These are phyloP conservation scores for Raja brachyura DNA, from an alignment of 2,113 vertebrate species.

Conservation along the genomic window DNA sequence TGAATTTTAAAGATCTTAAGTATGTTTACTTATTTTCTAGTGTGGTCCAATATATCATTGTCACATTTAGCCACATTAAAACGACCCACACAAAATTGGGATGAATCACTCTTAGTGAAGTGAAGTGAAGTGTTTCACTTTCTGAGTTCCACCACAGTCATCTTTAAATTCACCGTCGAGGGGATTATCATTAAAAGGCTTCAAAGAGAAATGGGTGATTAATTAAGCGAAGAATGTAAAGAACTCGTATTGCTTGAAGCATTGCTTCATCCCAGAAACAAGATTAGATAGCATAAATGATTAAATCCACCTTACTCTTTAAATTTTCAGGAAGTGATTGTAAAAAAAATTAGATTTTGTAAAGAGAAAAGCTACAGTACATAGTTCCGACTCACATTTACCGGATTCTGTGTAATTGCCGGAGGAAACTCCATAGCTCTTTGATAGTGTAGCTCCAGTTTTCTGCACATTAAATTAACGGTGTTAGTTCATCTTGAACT, in stretches of 20 bases:
- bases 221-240: neutral
- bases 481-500: neutral
- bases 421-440: neutral
- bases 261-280: neutral
- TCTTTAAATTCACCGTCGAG: neutral
- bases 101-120: neutral
- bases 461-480: neutral
- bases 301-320: neutral
- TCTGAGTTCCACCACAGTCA: neutral
- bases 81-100: neutral
- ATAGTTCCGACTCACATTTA: neutral
- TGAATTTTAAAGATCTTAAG: slow-evolving; percentile 4
- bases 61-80: neutral
- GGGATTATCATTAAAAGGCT: neutral
- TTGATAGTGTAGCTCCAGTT: neutral
- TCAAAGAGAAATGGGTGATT: neutral
- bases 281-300: neutral
- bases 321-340: neutral
- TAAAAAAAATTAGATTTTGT: neutral
- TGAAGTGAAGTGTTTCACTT: neutral
- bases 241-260: neutral
- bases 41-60: neutral
- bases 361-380: neutral
- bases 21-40: neutral
- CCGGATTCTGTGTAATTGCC: neutral